Percentiles rank a stretch among this genome's conserved stretches.
Evolutionary conservation across 2,888 invertebrate genomes (phyloP).

Genomic region (Eupithecia subfuscata): DNA sequence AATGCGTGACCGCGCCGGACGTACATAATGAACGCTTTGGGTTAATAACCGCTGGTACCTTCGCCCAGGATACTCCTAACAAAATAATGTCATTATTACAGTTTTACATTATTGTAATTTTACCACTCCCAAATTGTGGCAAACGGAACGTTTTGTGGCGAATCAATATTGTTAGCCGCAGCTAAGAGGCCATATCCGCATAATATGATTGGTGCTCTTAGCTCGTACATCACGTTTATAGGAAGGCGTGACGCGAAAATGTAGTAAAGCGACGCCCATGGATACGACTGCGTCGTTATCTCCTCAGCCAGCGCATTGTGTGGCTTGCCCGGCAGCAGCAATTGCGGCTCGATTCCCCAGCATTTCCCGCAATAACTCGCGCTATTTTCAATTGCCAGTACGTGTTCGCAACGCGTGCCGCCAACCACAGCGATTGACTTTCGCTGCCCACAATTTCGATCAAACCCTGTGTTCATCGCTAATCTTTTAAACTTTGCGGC

Average conservation of each 20-base stretch:
- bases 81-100: slow-evolving; percentile 54
- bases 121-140: not conserved
- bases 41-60: slow-evolving; percentile 71
- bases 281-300: slow-evolving; percentile 58
- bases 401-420: slow-evolving; percentile 76
- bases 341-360: slow-evolving; percentile 69
- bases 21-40: slow-evolving; percentile 69
- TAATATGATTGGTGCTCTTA: slow-evolving; percentile 46
- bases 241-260: slow-evolving; percentile 60
- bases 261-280: slow-evolving; percentile 49
- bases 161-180: slow-evolving; percentile 26
- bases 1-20: slow-evolving; percentile 75
- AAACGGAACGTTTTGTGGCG: slow-evolving; percentile 12
- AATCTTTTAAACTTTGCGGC: slow-evolving; percentile 52
- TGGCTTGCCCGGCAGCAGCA: slow-evolving; percentile 73
- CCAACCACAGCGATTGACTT: slow-evolving; percentile 65
- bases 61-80: slow-evolving; percentile 63
- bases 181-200: slow-evolving; percentile 31
- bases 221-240: slow-evolving; percentile 43
- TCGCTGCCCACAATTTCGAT: slow-evolving; percentile 69
- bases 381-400: slow-evolving; percentile 77
- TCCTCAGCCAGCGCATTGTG: slow-evolving; percentile 59
- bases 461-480: slow-evolving; percentile 70
- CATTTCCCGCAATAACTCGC: slow-evolving; percentile 76
- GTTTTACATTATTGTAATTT: slow-evolving; percentile 4